Base-by-base conservation (phyloP, 2,888 invertebrate genomes). In the Chrysodeixis includens region DNA sequence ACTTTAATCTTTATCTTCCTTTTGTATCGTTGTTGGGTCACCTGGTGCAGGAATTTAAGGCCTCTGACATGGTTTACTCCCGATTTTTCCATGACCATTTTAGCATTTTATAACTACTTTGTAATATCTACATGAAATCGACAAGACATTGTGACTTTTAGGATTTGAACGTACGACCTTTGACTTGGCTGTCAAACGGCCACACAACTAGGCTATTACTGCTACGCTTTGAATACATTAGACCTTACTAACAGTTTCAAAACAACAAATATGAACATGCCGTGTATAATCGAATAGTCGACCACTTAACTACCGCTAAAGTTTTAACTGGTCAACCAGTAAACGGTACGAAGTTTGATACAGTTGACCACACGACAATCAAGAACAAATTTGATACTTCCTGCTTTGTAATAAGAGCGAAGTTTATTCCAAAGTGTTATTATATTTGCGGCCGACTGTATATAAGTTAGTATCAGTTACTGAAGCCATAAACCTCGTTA, bases 401-500 rank as follows among this genome's bases (percentile, higher is more conserved):
- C 5, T 40, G n/a, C 40, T n/a, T 40, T 6, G n/a, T 0, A 40
- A 40, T 40, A 40, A 2, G 26, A 6, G 26, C 6, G 26, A 40
- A n/a, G 40, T n/a, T n/a, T 6, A 40, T 40, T n/a, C n/a, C 40
- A 40, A n/a, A 40, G n/a, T 40, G n/a, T n/a, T 40, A 40, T 35
- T 1, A 35, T n/a, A n/a, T 40, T n/a, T n/a, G 14, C 10, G 40
- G 40, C 4, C n/a, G 5, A 12, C n/a, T 40, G 40, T 32, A 65
- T 65, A 40, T 69, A 52, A 40, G 46, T 69, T 56, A 52, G 49
- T 30, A 65, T 73, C 61, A 56, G 65, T 72, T 65, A 57, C 61
- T 40, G 55, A 18, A 58, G 52, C 52, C 20, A 44, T 58, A 72
- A 65, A 60, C 4, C 1, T 22, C 54, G 61, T 69, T 49, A 49